These are phyloP conservation scores for Calycopis cecrops DNA, from an alignment of 1,140 invertebrate genomes.

Conservation along the genomic window DNA sequence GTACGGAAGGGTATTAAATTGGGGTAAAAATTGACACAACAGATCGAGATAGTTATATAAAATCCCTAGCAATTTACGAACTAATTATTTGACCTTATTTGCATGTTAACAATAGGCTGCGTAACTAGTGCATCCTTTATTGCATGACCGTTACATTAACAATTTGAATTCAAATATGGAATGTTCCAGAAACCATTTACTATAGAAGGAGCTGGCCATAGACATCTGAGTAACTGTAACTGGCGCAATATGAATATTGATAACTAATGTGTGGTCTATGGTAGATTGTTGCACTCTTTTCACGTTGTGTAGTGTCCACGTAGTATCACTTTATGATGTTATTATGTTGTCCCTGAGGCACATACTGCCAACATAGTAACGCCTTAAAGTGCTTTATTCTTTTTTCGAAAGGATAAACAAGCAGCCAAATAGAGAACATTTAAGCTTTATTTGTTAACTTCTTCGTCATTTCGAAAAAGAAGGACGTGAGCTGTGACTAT, in stretches of 20 bases:
- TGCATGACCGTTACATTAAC: background rate
- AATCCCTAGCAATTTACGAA: too few species aligned
- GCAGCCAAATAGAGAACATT: too few species aligned
- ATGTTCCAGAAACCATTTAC: conserved; percentile 3
- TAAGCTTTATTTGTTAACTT: too few species aligned
- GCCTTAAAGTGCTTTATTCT: background rate
- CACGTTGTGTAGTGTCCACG: too few species aligned
- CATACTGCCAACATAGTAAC: background rate
- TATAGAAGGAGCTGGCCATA: conserved; percentile 4
- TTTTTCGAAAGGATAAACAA: background rate
- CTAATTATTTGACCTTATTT: too few species aligned
- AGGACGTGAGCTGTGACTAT: too few species aligned
- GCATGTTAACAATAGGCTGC: background rate
- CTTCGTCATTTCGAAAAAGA: too few species aligned
- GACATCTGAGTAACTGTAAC: conserved; percentile 8
- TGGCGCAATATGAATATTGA: conserved; percentile 12
- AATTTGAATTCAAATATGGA: conserved; percentile 7
- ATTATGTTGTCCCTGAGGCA: background rate
- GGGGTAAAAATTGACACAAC: background rate
- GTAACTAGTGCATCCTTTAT: background rate
- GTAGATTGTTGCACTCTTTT: background rate
- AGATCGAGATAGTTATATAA: background rate
- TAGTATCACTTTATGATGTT: too few species aligned
- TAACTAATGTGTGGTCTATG: conserved; percentile 1
- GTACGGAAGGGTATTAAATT: too few species aligned